These are phyloP conservation scores for Ichneumoninae sp. DNA, from an alignment of 2,888 invertebrate genomes.

Conservation along the genomic window DNA sequence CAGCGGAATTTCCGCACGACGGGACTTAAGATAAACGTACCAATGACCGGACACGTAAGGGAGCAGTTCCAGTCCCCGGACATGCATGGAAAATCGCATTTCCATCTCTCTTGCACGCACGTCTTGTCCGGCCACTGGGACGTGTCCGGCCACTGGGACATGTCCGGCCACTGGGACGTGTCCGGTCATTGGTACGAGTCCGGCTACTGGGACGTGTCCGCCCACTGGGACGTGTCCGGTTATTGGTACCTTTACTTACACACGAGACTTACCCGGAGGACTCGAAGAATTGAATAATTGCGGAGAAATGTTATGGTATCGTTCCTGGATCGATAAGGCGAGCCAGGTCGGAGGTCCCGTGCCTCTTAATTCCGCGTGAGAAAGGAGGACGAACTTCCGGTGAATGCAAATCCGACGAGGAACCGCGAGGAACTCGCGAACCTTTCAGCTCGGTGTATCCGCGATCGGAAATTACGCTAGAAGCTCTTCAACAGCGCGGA, in stretches of 20 bases:
- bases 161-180: too few species aligned
- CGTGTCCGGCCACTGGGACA: too few species aligned
- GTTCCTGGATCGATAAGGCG: not conserved
- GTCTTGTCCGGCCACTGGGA: too few species aligned
- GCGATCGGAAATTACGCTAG: constrained; percentile 26
- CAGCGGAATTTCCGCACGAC: constrained; percentile 65
- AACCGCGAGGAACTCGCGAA: constrained; percentile 15
- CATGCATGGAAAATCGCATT: too few species aligned
- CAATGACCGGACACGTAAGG: too few species aligned
- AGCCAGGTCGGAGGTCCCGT: not conserved
- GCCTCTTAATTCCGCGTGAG: not conserved
- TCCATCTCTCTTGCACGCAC: too few species aligned
- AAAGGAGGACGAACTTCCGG: constrained; percentile 40
- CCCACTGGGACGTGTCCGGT: too few species aligned
- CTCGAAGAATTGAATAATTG: constrained; percentile 10
- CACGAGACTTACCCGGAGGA: not conserved
- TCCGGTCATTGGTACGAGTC: too few species aligned
- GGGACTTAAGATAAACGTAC: not conserved
- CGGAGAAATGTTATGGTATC: constrained; percentile 28
- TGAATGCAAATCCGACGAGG: constrained; percentile 38
- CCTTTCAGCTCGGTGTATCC: not conserved
- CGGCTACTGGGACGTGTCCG: too few species aligned
- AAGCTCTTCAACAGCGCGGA: not conserved
- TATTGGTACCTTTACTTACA: not conserved
- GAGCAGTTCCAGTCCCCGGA: too few species aligned